Evolutionary conservation across 1,140 invertebrate species (phyloP).

Genomic region (Trichomalopsis sarcophagae): DNA sequence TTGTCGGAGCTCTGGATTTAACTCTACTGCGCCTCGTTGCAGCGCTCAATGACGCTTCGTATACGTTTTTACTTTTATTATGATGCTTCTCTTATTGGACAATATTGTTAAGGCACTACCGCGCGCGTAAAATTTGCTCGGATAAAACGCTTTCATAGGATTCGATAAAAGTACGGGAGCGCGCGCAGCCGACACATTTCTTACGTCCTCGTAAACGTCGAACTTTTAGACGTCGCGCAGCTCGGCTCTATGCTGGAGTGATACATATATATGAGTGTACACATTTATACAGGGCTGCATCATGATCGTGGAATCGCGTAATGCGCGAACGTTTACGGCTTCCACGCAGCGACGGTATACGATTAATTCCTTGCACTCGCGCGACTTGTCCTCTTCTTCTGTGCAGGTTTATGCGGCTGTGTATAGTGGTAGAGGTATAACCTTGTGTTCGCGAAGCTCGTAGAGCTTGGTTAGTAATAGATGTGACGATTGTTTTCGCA

Average conservation of each 20-base stretch:
- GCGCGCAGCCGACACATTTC: neutral
- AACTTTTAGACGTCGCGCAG: neutral
- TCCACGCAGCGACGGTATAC: neutral
- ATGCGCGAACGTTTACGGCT: neutral
- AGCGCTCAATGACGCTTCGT: no score
- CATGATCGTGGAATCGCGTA: neutral
- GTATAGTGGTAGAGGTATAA: no score
- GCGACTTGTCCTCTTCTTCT: neutral
- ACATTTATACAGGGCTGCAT: no score
- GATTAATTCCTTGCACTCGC: neutral
- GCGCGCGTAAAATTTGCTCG: neutral
- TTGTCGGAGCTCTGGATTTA: conserved; percentile 9
- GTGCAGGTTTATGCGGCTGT: no score
- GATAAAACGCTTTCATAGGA: neutral
- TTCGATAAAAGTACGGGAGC: neutral
- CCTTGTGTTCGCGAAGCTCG: no score
- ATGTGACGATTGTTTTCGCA: conserved; percentile 27
- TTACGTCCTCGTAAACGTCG: neutral
- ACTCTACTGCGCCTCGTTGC: neutral
- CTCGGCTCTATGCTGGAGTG: neutral
- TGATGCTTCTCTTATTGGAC: conserved; percentile 6
- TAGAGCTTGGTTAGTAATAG: no score
- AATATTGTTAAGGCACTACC: neutral
- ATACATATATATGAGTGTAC: neutral
- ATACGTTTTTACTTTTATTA: neutral